phyloP scores from a whole-genome alignment of 2,888 invertebrate genomes.

The Watsonalla binaria region DNA sequence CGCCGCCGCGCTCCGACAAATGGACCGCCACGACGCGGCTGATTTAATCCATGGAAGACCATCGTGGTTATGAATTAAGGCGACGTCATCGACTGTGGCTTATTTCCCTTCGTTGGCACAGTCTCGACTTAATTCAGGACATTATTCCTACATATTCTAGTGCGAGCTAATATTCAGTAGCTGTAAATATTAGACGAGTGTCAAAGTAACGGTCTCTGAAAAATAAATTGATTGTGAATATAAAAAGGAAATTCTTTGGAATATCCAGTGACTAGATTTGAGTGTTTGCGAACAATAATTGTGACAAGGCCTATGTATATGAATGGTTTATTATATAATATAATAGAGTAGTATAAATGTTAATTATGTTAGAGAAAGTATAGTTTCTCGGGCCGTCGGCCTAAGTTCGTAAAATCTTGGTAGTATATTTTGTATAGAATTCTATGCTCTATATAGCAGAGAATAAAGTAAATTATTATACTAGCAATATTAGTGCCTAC shows the following conservation, averaged over 20 bases:
- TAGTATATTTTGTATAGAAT: slow-evolving; percentile 75
- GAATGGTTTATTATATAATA: slow-evolving; percentile 48
- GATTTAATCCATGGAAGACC: slow-evolving; percentile 66
- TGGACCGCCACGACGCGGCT: slow-evolving; percentile 70
- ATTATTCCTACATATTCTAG: not conserved
- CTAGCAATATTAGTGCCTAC: slow-evolving; percentile 78
- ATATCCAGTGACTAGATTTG: not conserved
- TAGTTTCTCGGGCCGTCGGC: slow-evolving; percentile 59
- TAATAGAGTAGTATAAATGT: slow-evolving; percentile 64
- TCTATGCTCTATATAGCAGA: slow-evolving; percentile 72
- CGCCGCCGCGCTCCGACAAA: slow-evolving; percentile 61
- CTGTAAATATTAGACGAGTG: not conserved
- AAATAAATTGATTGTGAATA: slow-evolving; percentile 23
- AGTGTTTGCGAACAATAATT: not conserved
- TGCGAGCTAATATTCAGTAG: not conserved
- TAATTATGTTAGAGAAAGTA: slow-evolving; percentile 56
- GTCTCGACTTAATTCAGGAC: not conserved
- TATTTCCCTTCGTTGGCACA: not conserved
- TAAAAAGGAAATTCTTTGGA: too few relatives aligned
- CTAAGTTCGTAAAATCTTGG: slow-evolving; percentile 67
- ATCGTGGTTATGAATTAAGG: slow-evolving; percentile 68
- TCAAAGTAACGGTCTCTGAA: too few relatives aligned
- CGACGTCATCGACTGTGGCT: not conserved
- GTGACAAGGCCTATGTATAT: slow-evolving; percentile 13
- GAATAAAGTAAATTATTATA: slow-evolving; percentile 72